Percentiles rank a stretch among this genome's conserved stretches.
phyloP scores from a whole-genome alignment of 2,888 invertebrate species.

The Arrhopalites spinosus region DNA sequence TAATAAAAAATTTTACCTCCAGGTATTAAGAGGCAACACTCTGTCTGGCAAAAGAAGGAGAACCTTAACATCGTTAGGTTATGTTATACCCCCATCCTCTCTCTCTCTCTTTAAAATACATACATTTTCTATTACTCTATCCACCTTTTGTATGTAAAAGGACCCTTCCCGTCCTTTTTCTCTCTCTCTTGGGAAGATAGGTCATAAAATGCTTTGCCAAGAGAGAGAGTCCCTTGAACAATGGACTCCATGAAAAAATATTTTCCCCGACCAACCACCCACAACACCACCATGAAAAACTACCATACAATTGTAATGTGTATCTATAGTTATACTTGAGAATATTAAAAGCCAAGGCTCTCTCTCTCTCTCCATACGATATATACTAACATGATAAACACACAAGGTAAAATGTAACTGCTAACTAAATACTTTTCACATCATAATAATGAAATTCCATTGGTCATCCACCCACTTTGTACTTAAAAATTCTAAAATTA shows the following conservation, averaged over 20 bases:
- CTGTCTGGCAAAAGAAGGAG: constrained; percentile 23
- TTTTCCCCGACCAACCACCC: constrained; percentile 14
- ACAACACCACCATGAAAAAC: too few relatives aligned
- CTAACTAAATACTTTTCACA: too few relatives aligned
- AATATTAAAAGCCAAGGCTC: not conserved
- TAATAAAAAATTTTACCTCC: constrained; percentile 31
- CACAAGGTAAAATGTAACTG: too few relatives aligned
- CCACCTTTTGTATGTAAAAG: not conserved
- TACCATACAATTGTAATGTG: too few relatives aligned
- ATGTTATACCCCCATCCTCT: not conserved
- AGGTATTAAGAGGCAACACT: constrained; percentile 35
- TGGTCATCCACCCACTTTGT: too few relatives aligned
- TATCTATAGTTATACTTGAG: not conserved
- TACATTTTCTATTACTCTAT: not conserved
- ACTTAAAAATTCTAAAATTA: too few relatives aligned
- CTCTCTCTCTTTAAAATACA: constrained; percentile 7
- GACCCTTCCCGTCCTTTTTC: not conserved
- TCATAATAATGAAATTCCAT: too few relatives aligned
- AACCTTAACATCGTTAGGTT: constrained; percentile 2
- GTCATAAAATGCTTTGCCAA: constrained; percentile 4
- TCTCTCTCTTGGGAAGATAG: not conserved
- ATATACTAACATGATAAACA: not conserved
- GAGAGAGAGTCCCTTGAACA: constrained; percentile 16
- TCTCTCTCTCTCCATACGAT: not conserved
- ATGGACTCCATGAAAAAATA: constrained; percentile 14